A percentile compares a stretch with the other conserved stretches of the same genome.
These are phyloP conservation scores for Arizona elegans DNA, from an alignment of 2,113 vertebrate genomes.

Conservation along the genomic window DNA sequence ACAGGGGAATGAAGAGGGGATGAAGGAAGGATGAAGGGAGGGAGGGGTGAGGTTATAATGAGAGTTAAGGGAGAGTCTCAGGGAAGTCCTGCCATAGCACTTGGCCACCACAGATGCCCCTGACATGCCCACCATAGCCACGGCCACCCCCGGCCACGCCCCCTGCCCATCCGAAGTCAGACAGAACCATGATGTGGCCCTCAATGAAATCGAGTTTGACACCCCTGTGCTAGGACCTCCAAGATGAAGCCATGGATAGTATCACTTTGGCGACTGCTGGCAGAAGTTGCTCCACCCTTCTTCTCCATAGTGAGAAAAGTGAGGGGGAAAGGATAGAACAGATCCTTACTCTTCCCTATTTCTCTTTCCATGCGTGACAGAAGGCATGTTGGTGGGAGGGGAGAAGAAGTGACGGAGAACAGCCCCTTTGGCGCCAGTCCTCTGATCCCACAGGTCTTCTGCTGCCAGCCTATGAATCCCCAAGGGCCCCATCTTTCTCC, in stretches of 20 bases:
- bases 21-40: too few species aligned
- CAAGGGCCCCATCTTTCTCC: neutral
- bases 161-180: too few species aligned
- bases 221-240: neutral
- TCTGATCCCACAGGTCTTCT: neutral
- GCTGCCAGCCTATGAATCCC: neutral
- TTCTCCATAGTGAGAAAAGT: neutral
- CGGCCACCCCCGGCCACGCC: too few species aligned
- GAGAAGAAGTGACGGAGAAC: neutral
- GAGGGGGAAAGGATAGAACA: neutral
- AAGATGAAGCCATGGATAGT: neutral
- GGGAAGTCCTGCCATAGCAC: too few species aligned
- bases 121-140: too few species aligned
- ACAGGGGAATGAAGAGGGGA: too few species aligned
- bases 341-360: neutral
- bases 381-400: neutral
- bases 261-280: neutral
- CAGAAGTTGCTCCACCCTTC: neutral
- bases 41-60: too few species aligned
- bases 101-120: too few species aligned
- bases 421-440: neutral
- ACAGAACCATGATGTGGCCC: too few species aligned
- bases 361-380: neutral
- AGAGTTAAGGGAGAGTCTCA: too few species aligned
- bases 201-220: too few species aligned